Base-by-base conservation (phyloP, 2,113 vertebrate genomes). In the Antigone vipio region DNA sequence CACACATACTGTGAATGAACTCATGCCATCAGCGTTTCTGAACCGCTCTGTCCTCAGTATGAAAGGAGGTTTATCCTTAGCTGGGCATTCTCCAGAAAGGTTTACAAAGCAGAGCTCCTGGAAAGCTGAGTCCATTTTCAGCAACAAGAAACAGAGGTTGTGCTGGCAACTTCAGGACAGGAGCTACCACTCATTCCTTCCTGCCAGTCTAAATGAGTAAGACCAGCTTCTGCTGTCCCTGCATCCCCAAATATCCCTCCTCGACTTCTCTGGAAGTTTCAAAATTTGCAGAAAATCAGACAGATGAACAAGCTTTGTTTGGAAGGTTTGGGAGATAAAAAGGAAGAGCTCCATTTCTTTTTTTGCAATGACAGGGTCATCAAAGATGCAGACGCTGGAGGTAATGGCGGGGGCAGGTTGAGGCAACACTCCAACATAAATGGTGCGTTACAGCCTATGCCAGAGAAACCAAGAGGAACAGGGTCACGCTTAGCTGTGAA, bases 81-180 rank as follows among this genome's bases (percentile, higher is more conserved):
- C 66, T 1, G 0, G 44, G 15, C 4, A 0, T 26, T 85, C 89
- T 67, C 66, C 0, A 0, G 38, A 88, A 85, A 67, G 35, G 9
- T 55, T 67, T 6, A 19, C 49, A 83, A n/a, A 52, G 71, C 3
- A 83, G 38, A 52, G 71, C 3, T 88, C 58, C 71, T 79, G 32
- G 22, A 89, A 85, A 76, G 66, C 44, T 3, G 9, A 67, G 44
- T 9, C 68, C 50, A 32, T 79, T 71, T 67, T 66, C 95, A 88
- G 85, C n/a, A 77, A 1, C 11, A 16, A 85, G 40, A 86, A 85
- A 67, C 5, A 8, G 34, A 93, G 42, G 14, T 24, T 62, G 44
- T 44, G 68, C 76, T 77, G 68, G 34, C 34, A 68, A 47, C 9
- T 12, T 60, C 22, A 29, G 22, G n/a, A 29, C 67, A 53, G 47